Base-by-base conservation (phyloP, 2,888 invertebrate genomes). In the Andrena flavipes region DNA sequence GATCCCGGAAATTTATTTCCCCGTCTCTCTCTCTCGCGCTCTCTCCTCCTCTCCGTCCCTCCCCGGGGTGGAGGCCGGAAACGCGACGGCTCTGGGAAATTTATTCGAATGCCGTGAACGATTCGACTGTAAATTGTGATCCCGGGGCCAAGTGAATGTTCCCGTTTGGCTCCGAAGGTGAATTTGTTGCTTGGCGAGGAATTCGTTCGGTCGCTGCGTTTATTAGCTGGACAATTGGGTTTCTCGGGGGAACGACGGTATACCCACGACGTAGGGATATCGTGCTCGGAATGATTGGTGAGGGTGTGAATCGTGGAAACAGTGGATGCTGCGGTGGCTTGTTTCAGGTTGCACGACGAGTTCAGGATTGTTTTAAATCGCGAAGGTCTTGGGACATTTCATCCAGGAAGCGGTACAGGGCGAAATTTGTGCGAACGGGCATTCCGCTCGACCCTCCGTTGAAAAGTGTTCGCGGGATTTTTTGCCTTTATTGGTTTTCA, bases 1-100 rank as follows among this genome's bases (percentile, higher is more conserved):
- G 86, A 87, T 86, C 69, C 82, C 83, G 86, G 86, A 90, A 88
- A 90, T 90, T 88, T 88, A 90, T 90, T 79, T 89, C 74, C 64
- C 64, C 29, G 42, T 56, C 42, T 42, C 42, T 42, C 64, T 75
- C 69, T 75, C 26, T 26, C 26, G 0, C 56, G 16, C 42, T 23
- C 68, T n/a, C 56, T 30, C 76, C 35, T 30, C 64, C 30, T 2
- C 51, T 2, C 20, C 51, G 7, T 0, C 23, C 23, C 54, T 23
- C 56, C 13, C 42, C 42, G 42, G 42, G 42, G 56, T 10, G 10
- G 56, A 13, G 20, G 54, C 42, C 26, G 78, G 67, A 70, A 71
- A 33, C 68, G 42, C 35, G 63, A 60, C 29, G 51, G 73, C 64
- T 54, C 26, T 67, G 76, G 76, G 78, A 82, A 87, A 88, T 88